Conservation (phyloP, 2,113 vertebrate species). For the Zapornia atra region DNA sequence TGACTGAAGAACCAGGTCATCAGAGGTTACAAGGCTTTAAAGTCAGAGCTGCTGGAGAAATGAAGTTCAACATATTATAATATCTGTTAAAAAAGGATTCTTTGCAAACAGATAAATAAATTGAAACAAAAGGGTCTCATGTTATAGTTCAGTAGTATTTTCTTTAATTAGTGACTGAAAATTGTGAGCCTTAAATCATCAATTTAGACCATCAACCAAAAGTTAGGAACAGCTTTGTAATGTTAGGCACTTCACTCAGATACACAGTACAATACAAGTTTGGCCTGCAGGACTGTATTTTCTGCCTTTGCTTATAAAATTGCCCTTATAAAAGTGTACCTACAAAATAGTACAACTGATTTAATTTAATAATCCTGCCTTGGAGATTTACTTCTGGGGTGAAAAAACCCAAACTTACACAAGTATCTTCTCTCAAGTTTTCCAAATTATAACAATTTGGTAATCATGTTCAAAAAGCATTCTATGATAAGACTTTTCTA, state of each 20-base stretch:
- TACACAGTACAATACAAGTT: background rate
- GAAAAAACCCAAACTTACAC: background rate
- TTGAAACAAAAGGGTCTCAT: background rate
- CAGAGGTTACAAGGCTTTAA: background rate
- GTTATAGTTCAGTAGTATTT: background rate
- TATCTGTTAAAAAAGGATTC: background rate
- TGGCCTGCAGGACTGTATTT: background rate
- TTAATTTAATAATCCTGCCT: background rate
- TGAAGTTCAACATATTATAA: background rate
- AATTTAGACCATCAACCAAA: background rate
- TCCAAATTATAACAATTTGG: background rate
- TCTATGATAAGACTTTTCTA: background rate
- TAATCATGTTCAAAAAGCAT: background rate
- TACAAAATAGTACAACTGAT: background rate
- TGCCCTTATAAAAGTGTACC: background rate
- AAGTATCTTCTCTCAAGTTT: background rate
- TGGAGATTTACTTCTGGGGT: background rate
- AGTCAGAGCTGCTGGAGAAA: background rate
- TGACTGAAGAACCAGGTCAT: background rate
- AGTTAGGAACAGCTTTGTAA: background rate
- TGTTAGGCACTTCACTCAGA: background rate
- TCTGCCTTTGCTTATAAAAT: background rate
- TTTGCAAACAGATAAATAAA: background rate
- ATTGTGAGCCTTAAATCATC: background rate
- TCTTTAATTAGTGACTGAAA: background rate